phyloP scores from a whole-genome alignment of 2,113 vertebrate species.

The Notothenia rossii region DNA sequence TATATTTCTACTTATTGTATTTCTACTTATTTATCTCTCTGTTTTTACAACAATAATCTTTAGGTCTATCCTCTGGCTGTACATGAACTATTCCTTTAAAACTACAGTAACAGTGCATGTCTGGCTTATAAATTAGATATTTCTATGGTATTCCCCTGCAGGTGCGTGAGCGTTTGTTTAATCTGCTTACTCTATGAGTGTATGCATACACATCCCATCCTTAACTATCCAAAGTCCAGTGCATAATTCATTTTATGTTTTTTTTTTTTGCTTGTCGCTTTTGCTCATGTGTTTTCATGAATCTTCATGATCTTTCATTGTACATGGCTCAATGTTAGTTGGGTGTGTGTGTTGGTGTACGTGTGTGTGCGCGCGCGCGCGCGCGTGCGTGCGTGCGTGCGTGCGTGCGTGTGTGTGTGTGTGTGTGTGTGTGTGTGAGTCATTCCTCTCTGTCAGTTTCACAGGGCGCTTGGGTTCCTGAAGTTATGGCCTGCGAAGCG shows the following conservation, averaged over 20 bases:
- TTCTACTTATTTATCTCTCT: slow-evolving; percentile 10
- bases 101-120: slow-evolving; percentile 80
- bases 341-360: slow-evolving; percentile 17
- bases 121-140: slow-evolving; percentile 66
- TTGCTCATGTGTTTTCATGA: slow-evolving; percentile 25
- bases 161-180: slow-evolving; percentile 43
- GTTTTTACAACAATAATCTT: slow-evolving; percentile 31
- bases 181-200: slow-evolving; percentile 28
- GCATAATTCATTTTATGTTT: slow-evolving; percentile 56
- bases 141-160: slow-evolving; percentile 41
- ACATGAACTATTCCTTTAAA: slow-evolving; percentile 57
- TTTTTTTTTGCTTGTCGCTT: slow-evolving; percentile 38
- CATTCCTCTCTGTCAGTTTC: slow-evolving; percentile 73
- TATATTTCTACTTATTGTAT: slow-evolving; percentile 25
- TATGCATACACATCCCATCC: slow-evolving; percentile 51
- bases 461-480: slow-evolving; percentile 96
- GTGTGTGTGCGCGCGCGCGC: slow-evolving; percentile 1
- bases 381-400: not conserved
- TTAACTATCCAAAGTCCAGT: slow-evolving; percentile 52
- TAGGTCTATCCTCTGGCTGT: slow-evolving; percentile 38
- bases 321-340: slow-evolving; percentile 58
- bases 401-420: slow-evolving; percentile 22
- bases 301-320: slow-evolving; percentile 28
- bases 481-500: slow-evolving; percentile 97
- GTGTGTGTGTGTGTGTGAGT: slow-evolving; percentile 20